Evolutionary conservation across 2,888 invertebrate species (phyloP).

Genomic region (Acleris laterana): DNA sequence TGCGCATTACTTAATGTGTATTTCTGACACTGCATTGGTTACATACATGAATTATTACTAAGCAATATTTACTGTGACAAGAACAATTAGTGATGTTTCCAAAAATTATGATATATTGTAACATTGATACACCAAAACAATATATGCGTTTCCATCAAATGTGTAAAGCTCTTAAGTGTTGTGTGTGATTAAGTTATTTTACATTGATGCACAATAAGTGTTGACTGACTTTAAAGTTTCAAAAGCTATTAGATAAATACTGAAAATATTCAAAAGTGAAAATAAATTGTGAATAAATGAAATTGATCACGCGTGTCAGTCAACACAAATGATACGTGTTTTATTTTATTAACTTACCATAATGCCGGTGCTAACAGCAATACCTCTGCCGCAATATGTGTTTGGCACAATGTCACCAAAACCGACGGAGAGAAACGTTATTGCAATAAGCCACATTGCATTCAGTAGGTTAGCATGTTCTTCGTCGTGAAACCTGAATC

Average conservation of each 20-base stretch:
- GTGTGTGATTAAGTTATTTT: conserved; percentile 66
- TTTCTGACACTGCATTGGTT: conserved; percentile 16
- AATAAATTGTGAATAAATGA: conserved; percentile 26
- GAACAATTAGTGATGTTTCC: conserved; percentile 15
- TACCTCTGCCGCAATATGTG: conserved; percentile 99
- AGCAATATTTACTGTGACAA: conserved; percentile 23
- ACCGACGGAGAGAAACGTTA: conserved; percentile 99
- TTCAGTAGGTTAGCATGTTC: conserved; percentile 99
- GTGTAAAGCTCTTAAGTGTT: conserved; percentile 69
- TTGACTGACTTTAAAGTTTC: conserved; percentile 68
- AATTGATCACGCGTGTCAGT: conserved; percentile 61
- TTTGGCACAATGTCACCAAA: conserved; percentile 99
- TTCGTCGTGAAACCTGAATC: conserved; percentile 97
- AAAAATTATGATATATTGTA: conserved; percentile 41
- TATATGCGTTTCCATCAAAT: conserved; percentile 55
- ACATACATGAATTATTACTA: conserved; percentile 21
- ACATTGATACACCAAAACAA: conserved; percentile 58
- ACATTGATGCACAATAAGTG: conserved; percentile 62
- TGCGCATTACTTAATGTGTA: neutral
- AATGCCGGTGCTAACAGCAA: conserved; percentile 99
- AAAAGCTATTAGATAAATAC: conserved; percentile 16
- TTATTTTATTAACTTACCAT: conserved; percentile 92
- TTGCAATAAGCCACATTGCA: conserved; percentile 99
- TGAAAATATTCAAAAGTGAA: conserved; percentile 38
- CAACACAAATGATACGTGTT: conserved; percentile 72